Evolutionary conservation across 2,113 vertebrate genomes (phyloP).

Genomic region (Toxotes chatareus): DNA sequence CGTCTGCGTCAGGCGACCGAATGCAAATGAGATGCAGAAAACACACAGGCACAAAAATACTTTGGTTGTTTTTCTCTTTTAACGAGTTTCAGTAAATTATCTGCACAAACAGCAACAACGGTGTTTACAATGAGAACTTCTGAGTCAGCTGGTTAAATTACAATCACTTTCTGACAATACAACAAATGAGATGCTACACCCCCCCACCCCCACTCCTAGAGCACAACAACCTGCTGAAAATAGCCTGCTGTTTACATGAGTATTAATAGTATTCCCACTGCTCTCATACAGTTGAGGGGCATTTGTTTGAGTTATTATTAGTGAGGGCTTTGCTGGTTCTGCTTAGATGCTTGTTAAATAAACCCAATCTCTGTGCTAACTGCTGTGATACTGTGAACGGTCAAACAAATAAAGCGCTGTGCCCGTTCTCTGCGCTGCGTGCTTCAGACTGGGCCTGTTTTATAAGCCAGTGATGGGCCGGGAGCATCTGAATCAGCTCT

Average conservation of each 20-base stretch:
- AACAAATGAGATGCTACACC: constrained; percentile 41
- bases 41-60: neutral
- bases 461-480: neutral
- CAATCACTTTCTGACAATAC: constrained; percentile 21
- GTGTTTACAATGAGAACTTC: constrained; percentile 23
- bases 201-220: neutral
- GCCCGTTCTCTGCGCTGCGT: neutral
- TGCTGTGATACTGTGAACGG: constrained; percentile 35
- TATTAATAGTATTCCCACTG: constrained; percentile 58
- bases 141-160: constrained; percentile 6
- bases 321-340: constrained; percentile 58
- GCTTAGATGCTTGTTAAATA: constrained; percentile 60
- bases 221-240: constrained; percentile 42
- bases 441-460: neutral
- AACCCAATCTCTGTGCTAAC: constrained; percentile 43
- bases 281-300: constrained; percentile 42
- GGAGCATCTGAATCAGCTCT: constrained; percentile 4
- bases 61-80: neutral
- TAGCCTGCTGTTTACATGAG: constrained; percentile 58
- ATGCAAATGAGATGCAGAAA: constrained; percentile 7
- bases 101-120: constrained; percentile 6
- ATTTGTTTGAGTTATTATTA: constrained; percentile 67
- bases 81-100: constrained; percentile 6
- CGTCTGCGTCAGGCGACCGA: neutral
- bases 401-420: constrained; percentile 43